phyloP scores from a whole-genome alignment of 2,888 invertebrate genomes.

The Hyalella azteca region DNA sequence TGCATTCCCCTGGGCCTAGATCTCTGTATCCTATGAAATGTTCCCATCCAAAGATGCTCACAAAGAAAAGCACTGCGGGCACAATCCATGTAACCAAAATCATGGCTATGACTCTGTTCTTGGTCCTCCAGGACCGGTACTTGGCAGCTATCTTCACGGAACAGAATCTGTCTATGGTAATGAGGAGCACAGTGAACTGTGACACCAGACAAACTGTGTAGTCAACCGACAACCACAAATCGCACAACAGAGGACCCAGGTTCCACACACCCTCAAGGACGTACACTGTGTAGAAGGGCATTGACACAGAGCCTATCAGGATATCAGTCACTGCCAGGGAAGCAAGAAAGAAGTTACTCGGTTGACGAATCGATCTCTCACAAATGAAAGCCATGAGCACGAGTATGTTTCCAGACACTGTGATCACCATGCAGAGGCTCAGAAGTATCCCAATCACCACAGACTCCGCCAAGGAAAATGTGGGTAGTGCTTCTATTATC shows the following conservation, averaged over 20 bases:
- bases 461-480: constrained; percentile 86
- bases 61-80: constrained; percentile 93
- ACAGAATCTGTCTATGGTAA: constrained; percentile 98
- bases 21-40: constrained; percentile 94
- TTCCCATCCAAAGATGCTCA: constrained; percentile 98
- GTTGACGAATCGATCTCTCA: constrained; percentile 73
- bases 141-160: constrained; percentile 98
- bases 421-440: constrained; percentile 85
- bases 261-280: constrained; percentile 97
- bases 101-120: constrained; percentile 91
- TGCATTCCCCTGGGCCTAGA: constrained; percentile 84
- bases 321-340: constrained; percentile 96
- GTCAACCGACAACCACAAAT: constrained; percentile 97
- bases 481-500: constrained; percentile 21
- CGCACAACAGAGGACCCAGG: constrained; percentile 92
- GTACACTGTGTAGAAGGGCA: constrained; percentile 98
- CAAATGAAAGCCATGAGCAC: constrained; percentile 89
- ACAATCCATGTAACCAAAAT: constrained; percentile 96
- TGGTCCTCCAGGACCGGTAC: constrained; percentile 96
- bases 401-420: constrained; percentile 93
- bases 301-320: constrained; percentile 95
- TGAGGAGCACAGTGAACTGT: constrained; percentile 97
- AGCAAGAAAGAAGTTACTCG: constrained; percentile 99
- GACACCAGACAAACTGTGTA: constrained; percentile 99
- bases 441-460: constrained; percentile 86